Base-by-base conservation (phyloP, 2,113 vertebrate genomes). In the Carassius gibelio region DNA sequence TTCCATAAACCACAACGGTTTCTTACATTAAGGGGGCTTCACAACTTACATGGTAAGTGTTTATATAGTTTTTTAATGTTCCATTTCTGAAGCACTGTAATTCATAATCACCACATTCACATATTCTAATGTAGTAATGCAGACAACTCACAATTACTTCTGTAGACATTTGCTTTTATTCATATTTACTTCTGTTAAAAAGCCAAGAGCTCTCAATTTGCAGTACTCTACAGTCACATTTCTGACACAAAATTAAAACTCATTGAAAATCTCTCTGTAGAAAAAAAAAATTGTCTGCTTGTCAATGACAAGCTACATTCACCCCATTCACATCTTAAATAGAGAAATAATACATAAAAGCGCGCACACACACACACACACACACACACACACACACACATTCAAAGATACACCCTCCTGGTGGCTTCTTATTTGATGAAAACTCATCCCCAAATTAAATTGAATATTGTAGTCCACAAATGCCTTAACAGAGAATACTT, bases 261-360 rank as follows among this genome's bases (percentile, higher is more conserved):
- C 48, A 14, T n/a, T 82, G 36, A 52, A 82, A 82, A 66, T 66
- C 38, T 66, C 38, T 82, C 26, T 15, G 64, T 82, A 82, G 72
- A 75, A 75, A 52, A 30, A 68, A 82, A 66, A 50, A 61, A 81
- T 48, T 66, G 59, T 48, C 57, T 45, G 45, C 26, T 26, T 26
- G 19, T 55, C 80, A 19, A 82, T 3, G 8, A 69, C n/a, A 50
- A 69, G 42, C 62, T 74, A 80, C 82, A 68, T 68, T 86, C 59
- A 80, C 77, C 81, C 81, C 71, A 61, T 42, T 77, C 66, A 79
- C 81, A 84, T 88, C 17, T 87, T 84, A 88, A 88, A 86, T 88
- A 88, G 69, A 87, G 79, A 82, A 36, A 88, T 64, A 42, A 78
- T 38, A 78, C 75, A 81, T 42, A 78, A 38, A 81, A 17, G 13